These are phyloP conservation scores for Phengaris arion DNA, from an alignment of 2,888 invertebrate species.

Conservation along the genomic window DNA sequence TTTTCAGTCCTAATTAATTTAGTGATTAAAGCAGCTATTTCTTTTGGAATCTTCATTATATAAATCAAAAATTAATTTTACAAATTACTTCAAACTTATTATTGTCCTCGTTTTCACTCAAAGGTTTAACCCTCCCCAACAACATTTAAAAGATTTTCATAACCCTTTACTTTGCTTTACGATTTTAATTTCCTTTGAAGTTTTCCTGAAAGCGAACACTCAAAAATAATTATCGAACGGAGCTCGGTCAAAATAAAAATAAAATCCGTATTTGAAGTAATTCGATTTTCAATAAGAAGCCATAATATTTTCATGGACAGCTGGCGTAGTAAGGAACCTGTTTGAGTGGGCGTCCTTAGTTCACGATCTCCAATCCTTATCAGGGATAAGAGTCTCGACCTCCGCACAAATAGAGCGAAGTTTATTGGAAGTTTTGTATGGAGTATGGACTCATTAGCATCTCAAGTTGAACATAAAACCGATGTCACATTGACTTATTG, in stretches of 20 bases:
- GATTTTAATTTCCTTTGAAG: slow-evolving; percentile 27
- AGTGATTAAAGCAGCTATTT: background rate
- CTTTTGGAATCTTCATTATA: background rate
- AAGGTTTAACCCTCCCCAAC: slow-evolving; percentile 7
- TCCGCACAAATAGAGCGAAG: slow-evolving; percentile 37
- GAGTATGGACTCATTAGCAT: slow-evolving; percentile 8
- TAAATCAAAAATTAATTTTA: background rate
- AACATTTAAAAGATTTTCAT: slow-evolving; percentile 25
- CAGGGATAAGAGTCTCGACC: slow-evolving; percentile 62
- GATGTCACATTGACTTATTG: background rate
- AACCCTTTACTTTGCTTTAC: slow-evolving; percentile 25
- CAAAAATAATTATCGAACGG: slow-evolving; percentile 28
- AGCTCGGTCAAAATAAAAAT: slow-evolving; percentile 16
- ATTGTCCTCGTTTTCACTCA: background rate
- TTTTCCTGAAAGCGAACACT: slow-evolving; percentile 26
- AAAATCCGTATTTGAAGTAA: slow-evolving; percentile 24
- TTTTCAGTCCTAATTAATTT: background rate
- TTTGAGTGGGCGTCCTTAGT: slow-evolving; percentile 53
- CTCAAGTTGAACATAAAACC: background rate
- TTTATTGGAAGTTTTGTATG: slow-evolving; percentile 30
- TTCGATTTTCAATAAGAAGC: slow-evolving; percentile 26
- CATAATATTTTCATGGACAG: slow-evolving; percentile 43
- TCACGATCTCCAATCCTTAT: slow-evolving; percentile 66
- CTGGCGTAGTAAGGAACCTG: slow-evolving; percentile 49
- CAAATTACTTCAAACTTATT: slow-evolving; percentile 6